These are phyloP conservation scores for Enteromius fasciolatus DNA, from an alignment of 2,797 vertebrate genomes.

Conservation along the genomic window DNA sequence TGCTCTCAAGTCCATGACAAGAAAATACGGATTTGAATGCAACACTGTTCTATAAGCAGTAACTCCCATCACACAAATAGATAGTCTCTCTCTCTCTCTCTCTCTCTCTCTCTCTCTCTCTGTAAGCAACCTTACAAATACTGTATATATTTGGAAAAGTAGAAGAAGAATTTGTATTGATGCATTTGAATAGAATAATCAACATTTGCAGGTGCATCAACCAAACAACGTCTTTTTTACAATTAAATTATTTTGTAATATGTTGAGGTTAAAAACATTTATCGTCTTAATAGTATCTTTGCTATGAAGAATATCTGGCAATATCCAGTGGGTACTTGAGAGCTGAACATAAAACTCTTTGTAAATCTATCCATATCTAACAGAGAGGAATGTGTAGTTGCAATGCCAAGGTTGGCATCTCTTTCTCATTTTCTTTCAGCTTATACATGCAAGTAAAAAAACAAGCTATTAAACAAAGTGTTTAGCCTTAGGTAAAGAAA, in stretches of 20 bases:
- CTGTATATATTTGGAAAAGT: neutral
- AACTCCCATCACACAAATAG: neutral
- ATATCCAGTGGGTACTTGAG: constrained; percentile 39
- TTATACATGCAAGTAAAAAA: constrained; percentile 12
- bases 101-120: no score
- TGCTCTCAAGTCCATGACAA: neutral
- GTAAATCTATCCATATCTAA: constrained; percentile 55
- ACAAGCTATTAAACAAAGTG: neutral
- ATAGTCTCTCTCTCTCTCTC: no score
- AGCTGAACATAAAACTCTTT: constrained; percentile 35
- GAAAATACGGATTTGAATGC: neutral
- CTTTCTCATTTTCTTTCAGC: constrained; percentile 10
- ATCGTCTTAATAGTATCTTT: neutral
- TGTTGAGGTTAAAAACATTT: neutral
- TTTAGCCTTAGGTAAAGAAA: constrained; percentile 6
- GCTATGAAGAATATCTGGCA: constrained; percentile 7
- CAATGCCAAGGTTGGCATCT: constrained; percentile 46
- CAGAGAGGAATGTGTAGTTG: constrained; percentile 51
- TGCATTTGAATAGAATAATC: neutral
- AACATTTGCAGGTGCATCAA: neutral
- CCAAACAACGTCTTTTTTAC: neutral
- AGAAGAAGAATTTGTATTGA: neutral
- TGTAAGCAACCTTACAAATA: no score
- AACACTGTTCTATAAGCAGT: neutral
- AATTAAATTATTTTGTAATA: neutral